Evolutionary conservation across 2,888 invertebrate species (phyloP), one percentile per base, ranked within the genome.

Genomic region (Drosophila recens): DNA sequence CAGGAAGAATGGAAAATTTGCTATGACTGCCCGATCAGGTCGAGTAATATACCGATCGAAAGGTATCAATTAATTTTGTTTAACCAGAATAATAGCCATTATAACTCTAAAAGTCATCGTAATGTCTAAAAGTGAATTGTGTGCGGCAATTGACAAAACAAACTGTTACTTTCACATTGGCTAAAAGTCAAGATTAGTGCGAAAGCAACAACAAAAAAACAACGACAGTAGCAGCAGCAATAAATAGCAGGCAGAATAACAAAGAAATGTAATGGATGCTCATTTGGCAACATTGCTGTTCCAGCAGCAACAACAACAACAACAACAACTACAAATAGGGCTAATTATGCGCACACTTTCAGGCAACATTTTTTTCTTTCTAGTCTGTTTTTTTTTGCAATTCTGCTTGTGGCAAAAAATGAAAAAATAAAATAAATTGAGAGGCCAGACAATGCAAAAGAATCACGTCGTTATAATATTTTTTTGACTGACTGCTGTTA

Each of bases 291-390:
- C 85, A 81, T 68, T 68, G 77, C 73, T 65, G 51, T 23, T 13
- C 59, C 42, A 36, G 43, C n/a, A n/a, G n/a, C 72, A 64, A 51
- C 72, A 64, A 51, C 69, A 42, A 67, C 61, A 72, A 62, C 42
- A 68, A 46, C 27, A 64, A 59, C 70, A 72, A 65, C 71, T 78
- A 73, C 80, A 82, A 86, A 86, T 79, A 86, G 83, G 83, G 83
- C 86, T 86, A 83, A 83, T 86, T 83, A 82, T 79, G 86, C 86
- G 83, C 83, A 86, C 80, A 86, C 83, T 83, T 83, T 80, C 83
- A 67, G 70, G 54, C 73, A 78, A 57, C 15, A 15, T 33, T 59
- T 59, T 33, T 54, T 38, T 59, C 43, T 68, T 43, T 56, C 46
- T 61, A 61, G 40, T 54, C 43, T 49, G 49, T 27, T 53, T 46